Evolutionary conservation across 1,140 invertebrate genomes (phyloP), one percentile per base, ranked within the genome.

Genomic region (Drosophila parvula): DNA sequence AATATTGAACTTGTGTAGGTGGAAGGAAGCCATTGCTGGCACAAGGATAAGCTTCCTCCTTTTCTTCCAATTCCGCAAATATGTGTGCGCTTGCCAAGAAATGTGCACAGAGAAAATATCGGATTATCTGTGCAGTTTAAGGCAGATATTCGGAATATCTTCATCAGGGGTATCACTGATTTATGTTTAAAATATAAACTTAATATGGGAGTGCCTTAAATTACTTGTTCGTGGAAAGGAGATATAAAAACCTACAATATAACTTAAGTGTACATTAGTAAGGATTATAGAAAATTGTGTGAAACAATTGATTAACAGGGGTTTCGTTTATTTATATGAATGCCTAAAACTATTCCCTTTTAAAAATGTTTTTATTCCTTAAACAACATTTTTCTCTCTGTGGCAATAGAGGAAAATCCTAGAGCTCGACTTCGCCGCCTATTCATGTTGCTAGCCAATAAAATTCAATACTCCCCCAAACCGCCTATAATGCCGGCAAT

Each of bases 1-100:
- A 86, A 86, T 86, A 86, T 88, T 86, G 55, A 69, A 55, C 58
- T 55, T 79, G 69, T 81, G 74, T 74, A 53, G 60, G 47, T 67
- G 50, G 47, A 41, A 65, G 50, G 38, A 57, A 68, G 50, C 44
- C 48, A 45, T 12, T 55, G 41, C 30, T 57, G 58, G 67, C 53
- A 36, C 44, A 74, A 55, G 50, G 69, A 62, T 56, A 44, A 38
- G 45, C 53, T 38, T 61, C 38, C 56, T 30, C 38, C 47, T 38
- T 61, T 32, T 40, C 38, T 34, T 63, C 22, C 28, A 32, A 16
- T 43, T 11, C 50, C 7, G 56, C 61, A 63, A 27, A 38, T 51
- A 59, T 60, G 60, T 58, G 27, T 58, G 27, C 30, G 34, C 8
- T 40, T 38, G 63, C 59, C 59, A 28, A 64, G 40, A 27, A 43